Base-by-base conservation (phyloP, 2,797 vertebrate species). In the Pseudochirops cupreus region DNA sequence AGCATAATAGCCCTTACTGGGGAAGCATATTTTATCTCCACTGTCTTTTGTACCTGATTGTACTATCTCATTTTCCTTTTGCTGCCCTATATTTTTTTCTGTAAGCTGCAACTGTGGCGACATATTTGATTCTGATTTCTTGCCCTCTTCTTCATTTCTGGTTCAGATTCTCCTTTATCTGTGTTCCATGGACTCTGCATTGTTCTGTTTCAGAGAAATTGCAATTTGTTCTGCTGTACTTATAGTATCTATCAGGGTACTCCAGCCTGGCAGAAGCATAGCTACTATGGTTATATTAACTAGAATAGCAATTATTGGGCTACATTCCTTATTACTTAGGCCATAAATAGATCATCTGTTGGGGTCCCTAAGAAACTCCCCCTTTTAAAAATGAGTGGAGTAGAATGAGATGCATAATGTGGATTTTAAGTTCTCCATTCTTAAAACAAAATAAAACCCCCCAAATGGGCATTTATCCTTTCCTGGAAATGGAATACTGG, bases 161-260 rank as follows among this genome's bases (percentile, higher is more conserved):
- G 53, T 91, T 62, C 91, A 92, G 31, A 94, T 50, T 0, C 54
- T 95, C 92, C 94, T 95, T 94, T 59, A 56, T 95, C 46, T 93
- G 67, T 91, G 56, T 82, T 93, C 93, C 39, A 90, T 91, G 53
- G 58, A 94, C 50, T 95, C 91, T 24, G 52, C 46, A 50, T 91
- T 96, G 91, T 94, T 96, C 92, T 93, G 53, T 96, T 94, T 95
- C 53, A 94, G 90, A 93, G 91, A 31, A 91, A 89, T 31, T 67
- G 57, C 93, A 94, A 97, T 98, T 95, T 94, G 28, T 56, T 90
- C 91, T 96, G 59, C 0, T 89, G 39, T 97, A 95, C 96, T 96
- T 96, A 95, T 11, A 7, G 55, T 28, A 90, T 93, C 58, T 96
- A 58, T 96, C 93, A 93, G 92, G 57, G 95, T 92, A 91, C 6